Evolutionary conservation across 1,140 invertebrate species (phyloP).

Genomic region (Pseudomyrmex concolor): DNA sequence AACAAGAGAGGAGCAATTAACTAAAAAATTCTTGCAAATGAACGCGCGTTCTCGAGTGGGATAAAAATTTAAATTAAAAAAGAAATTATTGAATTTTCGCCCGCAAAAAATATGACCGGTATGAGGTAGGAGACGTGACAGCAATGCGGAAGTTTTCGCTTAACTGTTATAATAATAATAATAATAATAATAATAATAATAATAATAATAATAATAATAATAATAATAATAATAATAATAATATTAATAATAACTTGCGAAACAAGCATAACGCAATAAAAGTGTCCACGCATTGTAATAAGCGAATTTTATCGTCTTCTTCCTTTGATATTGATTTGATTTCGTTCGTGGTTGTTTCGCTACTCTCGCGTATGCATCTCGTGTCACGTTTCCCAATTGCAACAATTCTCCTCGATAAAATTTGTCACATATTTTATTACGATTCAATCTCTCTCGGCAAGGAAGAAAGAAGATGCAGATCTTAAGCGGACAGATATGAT

Average conservation of each 20-base stretch:
- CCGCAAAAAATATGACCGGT: background rate
- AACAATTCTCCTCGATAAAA: background rate
- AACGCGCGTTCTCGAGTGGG: too few species aligned
- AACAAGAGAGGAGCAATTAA: slow-evolving; percentile 9
- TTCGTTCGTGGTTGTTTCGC: slow-evolving; percentile 10
- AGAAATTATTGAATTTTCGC: slow-evolving; percentile 7
- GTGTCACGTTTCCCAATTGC: slow-evolving; percentile 26
- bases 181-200: background rate
- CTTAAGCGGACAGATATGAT: background rate
- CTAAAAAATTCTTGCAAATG: slow-evolving; percentile 19
- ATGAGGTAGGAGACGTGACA: slow-evolving; percentile 22
- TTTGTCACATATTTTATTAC: slow-evolving; percentile 48
- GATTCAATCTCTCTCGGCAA: slow-evolving; percentile 9
- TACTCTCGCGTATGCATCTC: slow-evolving; percentile 3
- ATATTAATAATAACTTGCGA: too few species aligned
- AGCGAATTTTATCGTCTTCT: slow-evolving; percentile 19
- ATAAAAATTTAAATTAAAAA: slow-evolving; percentile 25
- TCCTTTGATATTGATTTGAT: slow-evolving; percentile 22
- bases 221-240: too few species aligned
- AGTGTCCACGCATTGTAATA: slow-evolving; percentile 1
- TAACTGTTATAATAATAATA: slow-evolving; percentile 30
- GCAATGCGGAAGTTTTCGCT: slow-evolving; percentile 6
- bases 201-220: slow-evolving; percentile 18
- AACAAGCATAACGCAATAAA: background rate
- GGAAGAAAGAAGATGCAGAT: slow-evolving; percentile 11